Evolutionary conservation across 2,888 invertebrate genomes (phyloP).

Genomic region (Cheilosia vulpina): DNA sequence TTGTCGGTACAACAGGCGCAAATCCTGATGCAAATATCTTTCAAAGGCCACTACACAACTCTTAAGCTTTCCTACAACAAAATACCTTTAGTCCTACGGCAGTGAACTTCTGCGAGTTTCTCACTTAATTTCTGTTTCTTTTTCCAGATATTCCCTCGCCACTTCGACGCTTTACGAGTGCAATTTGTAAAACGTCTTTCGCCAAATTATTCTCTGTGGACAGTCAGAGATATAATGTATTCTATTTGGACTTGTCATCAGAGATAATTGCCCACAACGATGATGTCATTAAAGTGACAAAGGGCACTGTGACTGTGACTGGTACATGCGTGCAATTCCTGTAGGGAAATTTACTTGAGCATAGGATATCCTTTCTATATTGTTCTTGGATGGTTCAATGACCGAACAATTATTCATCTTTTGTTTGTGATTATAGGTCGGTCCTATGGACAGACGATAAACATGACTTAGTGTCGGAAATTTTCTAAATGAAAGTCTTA

Average conservation of each 20-base stretch:
- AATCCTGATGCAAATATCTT: no score
- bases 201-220: background rate
- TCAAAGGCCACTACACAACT: no score
- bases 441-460: background rate
- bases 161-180: background rate
- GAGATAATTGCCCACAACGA: background rate
- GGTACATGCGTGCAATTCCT: background rate
- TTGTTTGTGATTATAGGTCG: background rate
- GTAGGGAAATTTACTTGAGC: background rate
- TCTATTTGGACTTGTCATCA: background rate
- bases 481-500: background rate
- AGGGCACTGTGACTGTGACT: background rate
- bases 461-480: background rate
- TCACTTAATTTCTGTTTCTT: no score
- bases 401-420: background rate
- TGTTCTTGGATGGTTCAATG: background rate
- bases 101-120: no score
- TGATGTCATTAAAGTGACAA: background rate
- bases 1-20: no score
- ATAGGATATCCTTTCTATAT: background rate
- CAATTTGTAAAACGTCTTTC: background rate
- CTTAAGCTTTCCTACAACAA: no score
- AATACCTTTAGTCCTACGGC: no score
- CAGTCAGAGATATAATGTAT: background rate
- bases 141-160: no score